Conservation (phyloP, 2,888 invertebrate genomes). For the Eristalis intricaria region DNA sequence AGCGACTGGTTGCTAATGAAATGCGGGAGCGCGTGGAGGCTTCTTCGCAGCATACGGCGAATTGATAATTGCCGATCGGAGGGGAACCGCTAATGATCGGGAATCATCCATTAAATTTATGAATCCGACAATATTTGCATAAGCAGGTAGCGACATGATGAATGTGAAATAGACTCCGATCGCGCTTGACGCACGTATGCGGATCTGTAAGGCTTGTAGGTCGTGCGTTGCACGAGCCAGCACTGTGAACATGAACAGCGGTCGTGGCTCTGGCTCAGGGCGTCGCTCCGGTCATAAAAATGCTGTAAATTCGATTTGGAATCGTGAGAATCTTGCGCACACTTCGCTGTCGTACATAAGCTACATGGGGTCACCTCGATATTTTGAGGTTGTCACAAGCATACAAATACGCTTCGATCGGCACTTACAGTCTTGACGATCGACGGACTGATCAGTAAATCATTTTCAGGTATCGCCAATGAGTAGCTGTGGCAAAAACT, state of each 20-base stretch:
- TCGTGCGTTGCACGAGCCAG: neutral
- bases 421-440: too few relatives aligned
- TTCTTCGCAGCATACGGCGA: neutral
- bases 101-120: neutral
- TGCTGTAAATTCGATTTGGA: neutral
- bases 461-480: too few relatives aligned
- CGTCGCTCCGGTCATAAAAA: neutral
- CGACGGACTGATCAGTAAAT: too few relatives aligned
- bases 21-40: slow-evolving; percentile 44
- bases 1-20: slow-evolving; percentile 51
- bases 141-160: neutral
- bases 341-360: too few relatives aligned
- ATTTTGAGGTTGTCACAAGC: too few relatives aligned
- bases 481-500: too few relatives aligned
- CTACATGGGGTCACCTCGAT: neutral
- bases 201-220: neutral
- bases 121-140: neutral
- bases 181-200: neutral
- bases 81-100: slow-evolving; percentile 17
- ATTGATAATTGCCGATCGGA: slow-evolving; percentile 13
- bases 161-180: neutral
- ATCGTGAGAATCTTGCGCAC: too few relatives aligned
- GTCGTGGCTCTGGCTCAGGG: neutral
- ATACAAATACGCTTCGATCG: too few relatives aligned
- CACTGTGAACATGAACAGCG: neutral